Percentiles rank a stretch among this genome's conserved stretches.
Conservation (phyloP, 2,797 vertebrate genomes). For the Tenualosa thibaudeaui region DNA sequence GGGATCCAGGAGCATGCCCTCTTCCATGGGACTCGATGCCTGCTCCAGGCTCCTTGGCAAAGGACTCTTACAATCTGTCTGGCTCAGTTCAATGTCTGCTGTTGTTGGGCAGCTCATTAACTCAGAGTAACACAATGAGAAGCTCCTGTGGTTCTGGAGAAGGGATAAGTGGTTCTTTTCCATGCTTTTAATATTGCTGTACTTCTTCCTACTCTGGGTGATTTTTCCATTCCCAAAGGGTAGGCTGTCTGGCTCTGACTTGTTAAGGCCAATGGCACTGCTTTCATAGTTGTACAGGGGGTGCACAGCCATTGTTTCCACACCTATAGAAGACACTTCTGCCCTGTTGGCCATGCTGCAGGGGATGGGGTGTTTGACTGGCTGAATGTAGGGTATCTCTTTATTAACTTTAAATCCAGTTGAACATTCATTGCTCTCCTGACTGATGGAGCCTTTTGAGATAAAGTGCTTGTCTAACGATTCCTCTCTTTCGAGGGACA, state of each 20-base stretch:
- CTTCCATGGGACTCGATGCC: constrained; percentile 56
- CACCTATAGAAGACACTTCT: constrained; percentile 80
- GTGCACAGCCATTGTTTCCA: constrained; percentile 77
- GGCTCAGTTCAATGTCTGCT: constrained; percentile 66
- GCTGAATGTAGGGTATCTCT: constrained; percentile 84
- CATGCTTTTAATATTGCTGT: constrained; percentile 85
- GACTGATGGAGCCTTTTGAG: constrained; percentile 70
- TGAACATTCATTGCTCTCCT: constrained; percentile 82
- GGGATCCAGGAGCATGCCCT: constrained; percentile 58
- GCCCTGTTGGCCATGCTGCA: constrained; percentile 77
- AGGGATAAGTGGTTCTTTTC: constrained; percentile 80
- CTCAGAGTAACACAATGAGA: constrained; percentile 76
- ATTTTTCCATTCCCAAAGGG: constrained; percentile 81
- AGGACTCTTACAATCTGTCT: constrained; percentile 66
- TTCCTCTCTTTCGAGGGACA: constrained; percentile 83
- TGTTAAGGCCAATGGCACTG: constrained; percentile 72
- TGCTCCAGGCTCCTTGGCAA: constrained; percentile 63
- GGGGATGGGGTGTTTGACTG: constrained; percentile 84
- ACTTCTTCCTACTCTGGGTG: constrained; percentile 84
- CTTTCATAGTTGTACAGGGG: constrained; percentile 81
- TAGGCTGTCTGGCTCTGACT: constrained; percentile 80
- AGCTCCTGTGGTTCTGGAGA: constrained; percentile 73
- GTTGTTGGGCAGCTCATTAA: constrained; percentile 69
- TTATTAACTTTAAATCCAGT: constrained; percentile 85
- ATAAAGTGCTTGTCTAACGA: constrained; percentile 84